Evolutionary conservation across 2,888 invertebrate species (phyloP).

Genomic region (Lathronympha strigana): DNA sequence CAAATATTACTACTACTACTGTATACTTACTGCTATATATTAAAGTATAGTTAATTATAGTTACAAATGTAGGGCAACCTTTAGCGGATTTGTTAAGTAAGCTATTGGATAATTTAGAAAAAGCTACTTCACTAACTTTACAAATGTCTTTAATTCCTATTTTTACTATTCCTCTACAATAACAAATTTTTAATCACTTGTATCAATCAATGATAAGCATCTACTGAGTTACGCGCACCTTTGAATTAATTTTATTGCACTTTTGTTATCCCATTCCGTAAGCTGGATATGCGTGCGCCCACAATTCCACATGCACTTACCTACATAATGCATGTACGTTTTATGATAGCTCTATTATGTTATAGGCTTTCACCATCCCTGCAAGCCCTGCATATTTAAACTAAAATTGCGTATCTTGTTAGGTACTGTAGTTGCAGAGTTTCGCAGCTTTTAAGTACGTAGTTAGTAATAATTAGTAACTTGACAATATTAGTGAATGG

Average conservation of each 20-base stretch:
- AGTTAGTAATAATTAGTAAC: background rate
- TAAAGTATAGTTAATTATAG: too few relatives aligned
- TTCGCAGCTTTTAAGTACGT: background rate
- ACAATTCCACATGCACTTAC: slow-evolving; percentile 39
- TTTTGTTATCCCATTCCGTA: slow-evolving; percentile 54
- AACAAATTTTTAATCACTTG: too few relatives aligned
- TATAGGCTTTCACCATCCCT: slow-evolving; percentile 10
- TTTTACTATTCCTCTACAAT: too few relatives aligned
- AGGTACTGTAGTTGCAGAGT: background rate
- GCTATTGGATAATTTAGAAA: too few relatives aligned
- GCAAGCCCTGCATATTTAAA: background rate
- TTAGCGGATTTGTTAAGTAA: too few relatives aligned
- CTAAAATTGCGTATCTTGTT: too few relatives aligned
- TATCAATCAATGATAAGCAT: background rate
- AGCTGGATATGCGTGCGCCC: slow-evolving; percentile 42
- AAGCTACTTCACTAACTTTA: too few relatives aligned
- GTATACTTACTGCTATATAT: too few relatives aligned
- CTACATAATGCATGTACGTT: slow-evolving; percentile 40
- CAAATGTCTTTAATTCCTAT: too few relatives aligned
- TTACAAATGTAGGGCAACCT: too few relatives aligned
- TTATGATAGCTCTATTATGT: slow-evolving; percentile 42
- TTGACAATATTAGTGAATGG: background rate
- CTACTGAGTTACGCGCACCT: slow-evolving; percentile 24
- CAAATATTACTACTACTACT: too few relatives aligned
- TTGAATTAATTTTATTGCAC: slow-evolving; percentile 53